Conservation (phyloP, 2,113 vertebrate genomes). For the Trinectes maculatus region DNA sequence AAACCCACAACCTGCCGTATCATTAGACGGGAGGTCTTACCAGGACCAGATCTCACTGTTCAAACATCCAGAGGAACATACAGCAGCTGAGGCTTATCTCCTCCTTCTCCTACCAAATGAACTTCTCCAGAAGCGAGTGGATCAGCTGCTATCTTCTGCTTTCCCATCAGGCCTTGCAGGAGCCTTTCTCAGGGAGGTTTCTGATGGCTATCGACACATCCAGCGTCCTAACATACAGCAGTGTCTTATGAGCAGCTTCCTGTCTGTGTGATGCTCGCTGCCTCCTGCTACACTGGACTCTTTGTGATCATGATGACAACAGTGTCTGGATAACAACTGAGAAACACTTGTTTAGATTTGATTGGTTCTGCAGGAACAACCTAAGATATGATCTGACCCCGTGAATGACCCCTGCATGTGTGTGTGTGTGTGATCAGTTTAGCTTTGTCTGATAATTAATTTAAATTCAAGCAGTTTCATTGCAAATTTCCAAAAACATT, state of each 20-base stretch:
- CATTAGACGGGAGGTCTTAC: background rate
- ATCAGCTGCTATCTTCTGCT: conserved; percentile 63
- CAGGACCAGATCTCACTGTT: background rate
- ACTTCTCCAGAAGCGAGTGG: conserved; percentile 49
- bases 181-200: conserved; percentile 52
- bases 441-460: too few species aligned
- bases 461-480: too few species aligned
- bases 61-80: conserved; percentile 13
- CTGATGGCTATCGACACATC: conserved; percentile 50
- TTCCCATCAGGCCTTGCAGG: conserved; percentile 64
- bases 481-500: too few species aligned
- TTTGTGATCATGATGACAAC: conserved; percentile 34
- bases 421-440: too few species aligned
- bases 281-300: conserved; percentile 27
- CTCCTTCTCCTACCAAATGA: conserved; percentile 51
- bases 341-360: conserved; percentile 17
- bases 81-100: conserved; percentile 34
- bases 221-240: conserved; percentile 36
- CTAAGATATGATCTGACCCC: too few species aligned
- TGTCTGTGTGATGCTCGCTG: conserved; percentile 40
- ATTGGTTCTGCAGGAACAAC: conserved; percentile 6
- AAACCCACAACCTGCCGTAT: background rate
- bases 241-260: conserved; percentile 51
- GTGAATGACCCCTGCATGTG: too few species aligned
- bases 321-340: conserved; percentile 41